Evolutionary conservation across 2,797 vertebrate genomes (phyloP), one percentile per base, ranked within the genome.

Genomic region (Cyclura pinguis): DNA sequence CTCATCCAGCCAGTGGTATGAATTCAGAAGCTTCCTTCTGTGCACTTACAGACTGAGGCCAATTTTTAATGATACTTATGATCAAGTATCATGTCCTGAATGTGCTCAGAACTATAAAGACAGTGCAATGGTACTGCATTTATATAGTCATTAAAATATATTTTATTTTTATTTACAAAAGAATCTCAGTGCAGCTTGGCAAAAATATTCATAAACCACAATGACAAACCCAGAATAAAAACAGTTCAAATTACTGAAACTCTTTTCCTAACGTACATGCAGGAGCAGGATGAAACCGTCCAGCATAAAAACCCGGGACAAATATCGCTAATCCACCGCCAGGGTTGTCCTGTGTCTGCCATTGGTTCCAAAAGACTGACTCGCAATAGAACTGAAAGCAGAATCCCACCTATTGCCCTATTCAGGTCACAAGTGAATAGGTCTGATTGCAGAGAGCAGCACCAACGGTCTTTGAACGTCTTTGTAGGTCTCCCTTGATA

Each of bases 101-200:
- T 0, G 0, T 18, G 6, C 2, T 86, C 84, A 64, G 42, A 24
- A 0, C 67, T 22, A 55, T 0, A 0, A 38, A 64, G 52, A 47
- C 57, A 5, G 47, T 38, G 89, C 13, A 57, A 29, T 80, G 62
- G 29, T 80, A 38, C 1, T 27, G 6, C 29, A 72, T 24, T 42
- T 64, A 84, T 57, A 35, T 47, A 7, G 42, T 18, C 80, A 82
- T 55, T 55, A 6, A 52, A 80, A 80, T 32, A 27, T 6, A 52
- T 4, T 50, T 50, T 52, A 50, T 42, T 77, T 77, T 47, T 47
- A 8, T 42, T 27, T 24, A 69, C 9, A 69, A 78, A 78, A 78
- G 42, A 24, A 50, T 12, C 24, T 27, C 42, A 78, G 13, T 27
- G 24, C 20, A 50, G 24, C 76, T 76, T 76, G 73, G 73, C 73